Evolutionary conservation across 2,888 invertebrate species (phyloP), one percentile per base, ranked within the genome.

Genomic region (Drosophila tripunctata): DNA sequence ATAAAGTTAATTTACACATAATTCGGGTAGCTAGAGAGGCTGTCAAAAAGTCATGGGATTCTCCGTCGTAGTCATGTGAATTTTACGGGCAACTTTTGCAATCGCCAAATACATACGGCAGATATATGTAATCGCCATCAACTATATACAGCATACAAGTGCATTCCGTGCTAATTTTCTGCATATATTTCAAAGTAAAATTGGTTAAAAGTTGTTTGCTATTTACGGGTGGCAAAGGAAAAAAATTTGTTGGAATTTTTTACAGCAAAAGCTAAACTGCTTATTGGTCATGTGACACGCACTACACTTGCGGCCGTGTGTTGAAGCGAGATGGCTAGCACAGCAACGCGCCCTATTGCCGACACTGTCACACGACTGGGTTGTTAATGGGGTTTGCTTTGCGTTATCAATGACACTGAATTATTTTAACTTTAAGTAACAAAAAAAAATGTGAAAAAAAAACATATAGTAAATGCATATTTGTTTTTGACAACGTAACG

Each of bases 231-330:
- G 5, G 31, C n/a, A n/a, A n/a, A n/a, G 10, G 47, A 36, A 48
- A 51, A 48, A 33, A 38, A 22, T 40, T 51, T 24, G 19, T 47
- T 51, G 47, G 68, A 73, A 51, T 68, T 71, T 68, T 71, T 52
- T 57, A 67, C 14, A 47, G 56, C 47, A 55, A 63, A 67, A 48
- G 47, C 8, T 44, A 44, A 70, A 72, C 60, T 71, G 56, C 68
- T 74, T 68, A 66, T 69, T 71, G 71, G 89, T 89, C 89, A 89
- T 89, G 89, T 89, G 89, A 89, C 88, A 75, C 58, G 71, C 57
- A 67, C 73, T 76, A 78, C 78, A 74, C 67, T 78, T 51, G 38
- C 38, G 51, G 6, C 69, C 44, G 52, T 78, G 71, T 58, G 89
- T 62, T 60, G 51, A 74, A 88, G 67, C 55, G 86, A 86, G 84